phyloP scores from a whole-genome alignment of 2,888 invertebrate genomes.

The Himalopsyche japonica region DNA sequence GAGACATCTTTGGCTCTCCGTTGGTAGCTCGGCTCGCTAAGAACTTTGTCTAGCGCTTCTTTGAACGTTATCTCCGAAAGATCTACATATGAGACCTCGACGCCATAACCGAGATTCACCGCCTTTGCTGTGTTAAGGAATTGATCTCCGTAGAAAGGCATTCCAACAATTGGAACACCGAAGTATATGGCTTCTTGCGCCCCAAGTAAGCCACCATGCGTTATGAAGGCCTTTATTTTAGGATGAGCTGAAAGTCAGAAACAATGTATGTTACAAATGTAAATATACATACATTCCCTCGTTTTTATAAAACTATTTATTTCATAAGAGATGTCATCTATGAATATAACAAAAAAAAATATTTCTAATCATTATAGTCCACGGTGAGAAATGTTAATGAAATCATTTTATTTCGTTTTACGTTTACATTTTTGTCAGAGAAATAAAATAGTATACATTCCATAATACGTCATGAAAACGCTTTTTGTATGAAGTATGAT shows the following conservation, averaged over 20 bases:
- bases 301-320: too few relatives aligned
- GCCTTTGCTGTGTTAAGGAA: constrained; percentile 48
- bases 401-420: too few relatives aligned
- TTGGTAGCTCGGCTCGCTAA: constrained; percentile 45
- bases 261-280: background rate
- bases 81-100: constrained; percentile 43
- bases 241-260: constrained; percentile 44
- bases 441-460: too few relatives aligned
- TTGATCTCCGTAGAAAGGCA: constrained; percentile 51
- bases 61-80: constrained; percentile 44
- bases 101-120: constrained; percentile 45
- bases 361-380: too few relatives aligned
- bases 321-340: background rate
- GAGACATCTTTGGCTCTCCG: constrained; percentile 34
- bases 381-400: too few relatives aligned
- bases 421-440: too few relatives aligned
- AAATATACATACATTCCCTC: too few relatives aligned
- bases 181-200: constrained; percentile 47
- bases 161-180: constrained; percentile 48
- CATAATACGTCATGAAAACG: too few relatives aligned
- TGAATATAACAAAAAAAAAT: background rate
- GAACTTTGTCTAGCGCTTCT: constrained; percentile 43
- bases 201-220: constrained; percentile 48
- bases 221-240: constrained; percentile 46
- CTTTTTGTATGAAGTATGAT: too few relatives aligned